Base-by-base conservation (phyloP, 1,140 invertebrate genomes). In the Potamilus streckersoni region DNA sequence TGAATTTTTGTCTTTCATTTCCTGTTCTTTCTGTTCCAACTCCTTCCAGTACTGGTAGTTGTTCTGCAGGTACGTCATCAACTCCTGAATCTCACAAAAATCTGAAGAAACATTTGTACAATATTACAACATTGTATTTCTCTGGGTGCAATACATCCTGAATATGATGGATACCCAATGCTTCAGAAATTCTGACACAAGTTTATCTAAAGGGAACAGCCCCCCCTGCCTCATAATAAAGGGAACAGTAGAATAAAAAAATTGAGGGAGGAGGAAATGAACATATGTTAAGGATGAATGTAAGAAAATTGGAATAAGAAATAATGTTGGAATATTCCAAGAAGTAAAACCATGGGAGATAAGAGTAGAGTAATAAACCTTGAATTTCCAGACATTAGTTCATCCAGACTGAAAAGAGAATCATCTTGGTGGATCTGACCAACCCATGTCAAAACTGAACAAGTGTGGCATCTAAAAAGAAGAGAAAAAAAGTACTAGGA, bases 41-140 rank as follows among this genome's bases (percentile, higher is more conserved):
- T 96, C 94, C 85, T 96, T 96, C 96, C 96, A 98, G 86, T 95
- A 96, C 67, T 94, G 91, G 88, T 98, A 97, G 90, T 98, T 98
- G 80, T 91, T 91, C 81, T 94, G 93, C 89, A 97, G 93, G 86
- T 96, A 93, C 2, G 92, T 92, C 68, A 97, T 93, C 79, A 97
- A 91, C 90, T 97, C 95, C 1, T 96, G 96, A 92, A 97, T 94
- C 89, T 97, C 95, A 84, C 96, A 95, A 88, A 97, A 96, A 69
- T 94, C 96, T 98, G 89, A 57, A 92, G 82, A 38, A 70, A 74
- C 68, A 59, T 58, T 61, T 61, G 2, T 17, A 62, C 23, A 67
- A 12, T 27, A 17, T n/a, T n/a, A 60, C 4, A 3, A 17, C 20
- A 31, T 56, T 62, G 11, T 11, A 62, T 49, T 60, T 55, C 13